Conservation (phyloP, 64 coral and sea anemone species). For the Acropora tenuis region DNA sequence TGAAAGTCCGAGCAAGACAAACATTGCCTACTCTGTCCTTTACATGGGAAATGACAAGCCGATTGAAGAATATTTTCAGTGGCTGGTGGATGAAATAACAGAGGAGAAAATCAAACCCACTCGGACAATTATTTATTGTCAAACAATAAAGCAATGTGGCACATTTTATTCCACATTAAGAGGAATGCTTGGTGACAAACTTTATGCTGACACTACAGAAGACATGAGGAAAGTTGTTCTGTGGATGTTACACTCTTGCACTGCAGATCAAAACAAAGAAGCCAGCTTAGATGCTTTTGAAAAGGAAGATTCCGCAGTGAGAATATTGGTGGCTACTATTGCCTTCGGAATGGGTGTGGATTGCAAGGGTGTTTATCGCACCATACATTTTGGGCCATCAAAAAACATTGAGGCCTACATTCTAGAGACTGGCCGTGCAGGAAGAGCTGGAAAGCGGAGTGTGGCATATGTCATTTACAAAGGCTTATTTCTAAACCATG, state of each 20-base stretch:
- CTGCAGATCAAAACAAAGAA: slow-evolving; percentile 33
- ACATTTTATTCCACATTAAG: slow-evolving; percentile 59
- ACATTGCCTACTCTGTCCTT: neutral
- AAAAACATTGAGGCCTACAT: slow-evolving; percentile 50
- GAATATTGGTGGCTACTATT: slow-evolving; percentile 53
- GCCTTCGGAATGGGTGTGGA: slow-evolving; percentile 33
- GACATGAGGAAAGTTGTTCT: slow-evolving; percentile 12
- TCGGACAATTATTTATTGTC: slow-evolving; percentile 32
- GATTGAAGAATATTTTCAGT: neutral
- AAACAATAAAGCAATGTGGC: slow-evolving; percentile 65
- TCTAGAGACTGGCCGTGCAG: slow-evolving; percentile 37
- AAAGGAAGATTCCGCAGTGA: neutral
- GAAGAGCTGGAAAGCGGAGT: slow-evolving; percentile 51
- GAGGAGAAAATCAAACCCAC: slow-evolving; percentile 36
- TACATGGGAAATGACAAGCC: neutral
- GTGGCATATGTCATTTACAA: slow-evolving; percentile 28
- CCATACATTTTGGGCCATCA: slow-evolving; percentile 68
- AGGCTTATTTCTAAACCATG: slow-evolving; percentile 54
- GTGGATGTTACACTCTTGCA: slow-evolving; percentile 54
- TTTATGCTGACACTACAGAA: slow-evolving; percentile 28
- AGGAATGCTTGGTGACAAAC: slow-evolving; percentile 53
- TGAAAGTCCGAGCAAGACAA: slow-evolving; percentile 43
- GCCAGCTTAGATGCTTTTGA: neutral
- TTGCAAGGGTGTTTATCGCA: slow-evolving; percentile 26
- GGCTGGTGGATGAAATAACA: slow-evolving; percentile 6